Evolutionary conservation across 2,113 vertebrate species (phyloP).

Genomic region (Sinocyclocheilus rhinocerous): DNA sequence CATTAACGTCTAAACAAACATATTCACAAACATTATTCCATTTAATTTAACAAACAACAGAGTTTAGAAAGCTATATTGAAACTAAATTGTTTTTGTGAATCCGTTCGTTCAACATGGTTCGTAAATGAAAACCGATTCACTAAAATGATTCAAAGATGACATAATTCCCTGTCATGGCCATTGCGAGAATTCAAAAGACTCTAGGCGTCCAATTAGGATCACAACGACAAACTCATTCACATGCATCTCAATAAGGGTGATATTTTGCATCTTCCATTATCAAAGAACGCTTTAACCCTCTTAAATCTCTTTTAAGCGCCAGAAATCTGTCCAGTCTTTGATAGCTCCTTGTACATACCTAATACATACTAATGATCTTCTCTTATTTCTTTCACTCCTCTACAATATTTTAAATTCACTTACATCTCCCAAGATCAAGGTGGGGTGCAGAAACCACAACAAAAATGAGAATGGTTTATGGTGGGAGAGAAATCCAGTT

Average conservation of each 20-base stretch:
- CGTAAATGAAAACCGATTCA: neutral
- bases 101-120: neutral
- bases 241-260: neutral
- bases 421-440: constrained; percentile 34
- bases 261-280: constrained; percentile 17
- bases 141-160: neutral
- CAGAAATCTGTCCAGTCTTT: constrained; percentile 28
- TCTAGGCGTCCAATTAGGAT: neutral
- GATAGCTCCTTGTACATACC: constrained; percentile 29
- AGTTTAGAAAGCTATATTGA: neutral
- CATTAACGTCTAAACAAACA: neutral
- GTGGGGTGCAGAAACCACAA: constrained; percentile 3
- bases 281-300: constrained; percentile 36
- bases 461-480: constrained; percentile 24
- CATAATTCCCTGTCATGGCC: neutral
- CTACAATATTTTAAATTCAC: constrained; percentile 50
- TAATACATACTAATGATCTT: constrained; percentile 43
- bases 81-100: neutral
- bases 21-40: neutral
- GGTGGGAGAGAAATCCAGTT: constrained; percentile 20
- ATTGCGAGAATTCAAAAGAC: neutral
- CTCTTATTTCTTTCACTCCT: constrained; percentile 38
- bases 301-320: constrained; percentile 46
- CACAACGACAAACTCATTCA: neutral
- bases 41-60: neutral